A percentile compares a stretch with the other conserved stretches of the same genome.
phyloP scores from a whole-genome alignment of 30 jellyfish, hydroid and myxozoan genomes.

The Pelagia noctiluca region DNA sequence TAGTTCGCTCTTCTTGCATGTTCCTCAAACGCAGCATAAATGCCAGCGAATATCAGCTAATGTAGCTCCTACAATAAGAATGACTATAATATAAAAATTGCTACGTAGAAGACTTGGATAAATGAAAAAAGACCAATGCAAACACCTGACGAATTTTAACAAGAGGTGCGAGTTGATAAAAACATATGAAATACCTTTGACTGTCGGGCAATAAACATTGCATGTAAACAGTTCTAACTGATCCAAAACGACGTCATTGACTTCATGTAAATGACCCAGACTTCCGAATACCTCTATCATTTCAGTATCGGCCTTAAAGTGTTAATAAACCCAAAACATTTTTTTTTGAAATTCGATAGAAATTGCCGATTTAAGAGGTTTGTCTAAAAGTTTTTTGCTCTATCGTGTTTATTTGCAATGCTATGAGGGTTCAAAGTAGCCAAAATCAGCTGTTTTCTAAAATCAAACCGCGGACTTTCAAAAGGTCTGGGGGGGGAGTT shows the following conservation, averaged over 20 bases:
- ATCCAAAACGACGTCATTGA: not conserved
- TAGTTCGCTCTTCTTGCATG: slow-evolving; percentile 11
- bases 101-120: not conserved
- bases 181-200: slow-evolving; percentile 5
- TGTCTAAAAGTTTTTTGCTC: too few relatives aligned
- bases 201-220: slow-evolving; percentile 11
- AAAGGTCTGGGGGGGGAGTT: too few relatives aligned
- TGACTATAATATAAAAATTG: slow-evolving; percentile 3
- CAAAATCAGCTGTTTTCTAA: too few relatives aligned
- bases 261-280: not conserved
- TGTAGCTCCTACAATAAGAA: slow-evolving; percentile 5
- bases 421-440: too few relatives aligned
- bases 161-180: not conserved
- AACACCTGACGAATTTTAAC: not conserved
- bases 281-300: not conserved
- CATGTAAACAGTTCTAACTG: not conserved
- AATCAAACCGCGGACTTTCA: too few relatives aligned
- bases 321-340: too few relatives aligned
- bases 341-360: too few relatives aligned
- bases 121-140: not conserved
- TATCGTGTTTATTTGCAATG: too few relatives aligned
- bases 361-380: too few relatives aligned
- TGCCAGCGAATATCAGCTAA: slow-evolving; percentile 2
- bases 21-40: not conserved
- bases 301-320: too few relatives aligned